Base-by-base conservation (phyloP, 1,140 invertebrate genomes). In the Drosophila paulistorum region DNA sequence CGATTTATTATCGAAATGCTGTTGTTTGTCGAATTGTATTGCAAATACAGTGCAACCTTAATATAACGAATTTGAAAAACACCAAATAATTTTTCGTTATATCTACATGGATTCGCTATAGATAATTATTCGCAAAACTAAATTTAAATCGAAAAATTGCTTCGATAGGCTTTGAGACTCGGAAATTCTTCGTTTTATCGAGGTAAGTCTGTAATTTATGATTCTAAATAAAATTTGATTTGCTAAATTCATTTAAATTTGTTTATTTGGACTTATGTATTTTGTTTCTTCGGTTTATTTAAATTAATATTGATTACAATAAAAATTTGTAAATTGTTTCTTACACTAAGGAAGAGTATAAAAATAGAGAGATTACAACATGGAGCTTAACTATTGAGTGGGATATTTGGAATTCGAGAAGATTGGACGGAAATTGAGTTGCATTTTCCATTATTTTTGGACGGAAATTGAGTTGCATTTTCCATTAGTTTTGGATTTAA, bases 401-500 rank as follows among this genome's bases (percentile, higher is more conserved):
- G 2, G 10, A 11, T 39, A 13, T 39, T 39, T 20, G 51, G 55
- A 14, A 41, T 58, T 71, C 11, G 41, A 26, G 54, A 55, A 60
- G 71, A 58, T 30, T 59, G 82, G 84, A 89, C 77, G 80, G 79
- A 71, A 59, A 59, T 48, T 10, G 35, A 39, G 58, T 87, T 79
- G 55, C 65, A 69, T 33, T 37, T 69, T 55, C 17, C 45, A 23
- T 87, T 77, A 79, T 63, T 62, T 30, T 70, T 66, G 41, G 58
- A 51, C 77, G 80, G 79, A 71, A 59, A 59, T 48, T 10, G 35
- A 39, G 58, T 87, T 79, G 55, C 65, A 69, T 33, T 37, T 69
- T 55, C 17, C 45, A 23, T 87, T 77, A 79, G 65, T 62, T 30
- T 70, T 66, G 41, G 58, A 51, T 54, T 72, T 71, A 67, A 78